Evolutionary conservation across 2,888 invertebrate genomes (phyloP), one percentile per base, ranked within the genome.

Genomic region (Cryptophagus acutangulus): DNA sequence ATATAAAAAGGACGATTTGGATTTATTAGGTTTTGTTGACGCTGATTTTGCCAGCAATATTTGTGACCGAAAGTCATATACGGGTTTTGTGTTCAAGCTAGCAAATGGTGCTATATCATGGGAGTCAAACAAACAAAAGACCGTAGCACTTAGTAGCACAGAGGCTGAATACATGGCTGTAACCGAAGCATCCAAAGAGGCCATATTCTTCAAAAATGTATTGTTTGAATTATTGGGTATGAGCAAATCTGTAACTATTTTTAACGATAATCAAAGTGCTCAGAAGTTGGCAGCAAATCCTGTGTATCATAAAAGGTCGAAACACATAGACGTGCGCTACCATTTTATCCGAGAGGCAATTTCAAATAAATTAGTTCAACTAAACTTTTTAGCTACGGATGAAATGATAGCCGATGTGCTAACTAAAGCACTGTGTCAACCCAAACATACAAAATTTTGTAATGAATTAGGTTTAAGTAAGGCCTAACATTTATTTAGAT

Each of bases 61-160:
- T 28, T 9, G n/a, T 14, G 42, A 50, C 36, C 63, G 69, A 63
- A 67, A 64, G 59, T 71, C 68, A n/a, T 58, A 55, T 42, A 57
- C 56, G 17, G 58, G 57, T 1, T 57, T 38, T 33, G 45, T 33
- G 43, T 56, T 57, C 45, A 36, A 28, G 13, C 33, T 52, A 17
- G 50, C 47, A 17, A 37, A 36, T 20, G 13, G 33, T 31, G 45
- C 40, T 4, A 39, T 60, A 15, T 56, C 53, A 6, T 57, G 49
- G 46, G 52, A 55, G 38, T 46, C 43, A 28, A 51, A 15, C 20
- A 61, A 56, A 43, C 58, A 57, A 37, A 49, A 37, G 29, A 49
- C 49, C 12, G 46, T 57, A 18, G 57, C 58, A n/a, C 18, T 59
- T 4, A 51, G 49, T 1, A 58, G 52, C 20, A 51, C 49, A 9